Conservation (phyloP, 2,888 invertebrate genomes). For the Noctua pronuba region DNA sequence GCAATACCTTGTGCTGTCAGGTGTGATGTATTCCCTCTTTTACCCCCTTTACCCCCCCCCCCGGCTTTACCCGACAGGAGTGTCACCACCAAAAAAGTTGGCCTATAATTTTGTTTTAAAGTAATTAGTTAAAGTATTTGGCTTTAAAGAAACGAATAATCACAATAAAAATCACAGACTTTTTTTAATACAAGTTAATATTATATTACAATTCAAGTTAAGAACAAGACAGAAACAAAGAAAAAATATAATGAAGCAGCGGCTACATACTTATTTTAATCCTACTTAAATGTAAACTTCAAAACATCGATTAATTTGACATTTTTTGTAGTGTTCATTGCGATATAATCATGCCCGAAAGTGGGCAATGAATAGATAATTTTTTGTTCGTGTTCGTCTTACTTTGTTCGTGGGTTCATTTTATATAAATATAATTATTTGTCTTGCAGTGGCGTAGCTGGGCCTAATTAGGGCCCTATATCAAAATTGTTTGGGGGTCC, state of each 20-base stretch:
- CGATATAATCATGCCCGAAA: background rate
- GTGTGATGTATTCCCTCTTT: too few relatives aligned
- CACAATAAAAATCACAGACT: constrained; percentile 2
- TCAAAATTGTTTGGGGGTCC: too few relatives aligned
- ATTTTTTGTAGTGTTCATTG: background rate
- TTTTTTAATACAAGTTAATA: constrained; percentile 9
- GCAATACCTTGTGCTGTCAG: too few relatives aligned
- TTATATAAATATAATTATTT: background rate
- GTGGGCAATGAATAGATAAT: background rate
- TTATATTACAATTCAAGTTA: too few relatives aligned
- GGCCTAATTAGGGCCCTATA: too few relatives aligned
- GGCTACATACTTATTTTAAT: too few relatives aligned
- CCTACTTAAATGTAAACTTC: too few relatives aligned
- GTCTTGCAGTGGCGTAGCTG: too few relatives aligned
- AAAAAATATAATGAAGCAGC: background rate
- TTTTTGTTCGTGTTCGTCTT: too few relatives aligned
- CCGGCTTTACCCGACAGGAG: too few relatives aligned
- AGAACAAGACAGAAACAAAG: background rate
- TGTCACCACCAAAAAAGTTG: too few relatives aligned
- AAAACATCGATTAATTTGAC: background rate
- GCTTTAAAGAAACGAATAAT: constrained; percentile 6
- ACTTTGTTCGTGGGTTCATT: background rate
- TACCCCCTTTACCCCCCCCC: too few relatives aligned
- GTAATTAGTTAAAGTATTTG: background rate
- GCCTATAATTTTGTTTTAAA: background rate